Evolutionary conservation across 2,888 invertebrate genomes (phyloP), one percentile per base, ranked within the genome.

Genomic region (Drosophila imparisetae): DNA sequence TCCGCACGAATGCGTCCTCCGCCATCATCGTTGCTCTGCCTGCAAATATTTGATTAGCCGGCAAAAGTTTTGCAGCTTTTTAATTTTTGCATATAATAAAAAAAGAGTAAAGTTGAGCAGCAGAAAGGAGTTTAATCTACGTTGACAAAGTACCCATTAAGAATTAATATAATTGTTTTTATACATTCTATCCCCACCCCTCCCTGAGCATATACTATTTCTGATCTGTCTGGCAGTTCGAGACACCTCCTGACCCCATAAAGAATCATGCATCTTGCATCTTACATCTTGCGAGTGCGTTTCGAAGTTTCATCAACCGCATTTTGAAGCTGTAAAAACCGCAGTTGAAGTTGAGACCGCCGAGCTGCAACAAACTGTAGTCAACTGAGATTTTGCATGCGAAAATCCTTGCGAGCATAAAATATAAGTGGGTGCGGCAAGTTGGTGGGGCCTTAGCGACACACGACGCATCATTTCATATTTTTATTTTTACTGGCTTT

Each of bases 1-100:
- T 66, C 53, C 74, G 84, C 89, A 86, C 84, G 83, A 80, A 80
- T 72, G 86, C 83, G 69, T 82, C 63, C 67, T 52, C 52, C 53
- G 21, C 30, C 55, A 36, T 63, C 42, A 50, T 50, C 60, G 42
- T 61, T 36, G 27, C 86, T 73, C 67, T 63, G 58, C 72, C 85
- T 90, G 87, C 83, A 87, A 83, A 89, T 86, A 83, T 90, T 90
- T 87, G 90, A 87, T 90, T 86, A 87, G 87, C 89, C 83, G 49
- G 66, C 70, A 78, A 81, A 81, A 78, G 67, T 71, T 90, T 78
- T 69, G 45, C 69, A 89, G 77, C 90, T 88, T 85, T 86, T 81
- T 79, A 66, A 77, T 71, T 80, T 73, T 63, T 48, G 66, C 63
- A 67, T 40, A 66, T 42, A 54, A 59, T 18, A 38, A 64, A 67